Evolutionary conservation across 2,113 vertebrate species (phyloP).

Genomic region (Bos indicus): DNA sequence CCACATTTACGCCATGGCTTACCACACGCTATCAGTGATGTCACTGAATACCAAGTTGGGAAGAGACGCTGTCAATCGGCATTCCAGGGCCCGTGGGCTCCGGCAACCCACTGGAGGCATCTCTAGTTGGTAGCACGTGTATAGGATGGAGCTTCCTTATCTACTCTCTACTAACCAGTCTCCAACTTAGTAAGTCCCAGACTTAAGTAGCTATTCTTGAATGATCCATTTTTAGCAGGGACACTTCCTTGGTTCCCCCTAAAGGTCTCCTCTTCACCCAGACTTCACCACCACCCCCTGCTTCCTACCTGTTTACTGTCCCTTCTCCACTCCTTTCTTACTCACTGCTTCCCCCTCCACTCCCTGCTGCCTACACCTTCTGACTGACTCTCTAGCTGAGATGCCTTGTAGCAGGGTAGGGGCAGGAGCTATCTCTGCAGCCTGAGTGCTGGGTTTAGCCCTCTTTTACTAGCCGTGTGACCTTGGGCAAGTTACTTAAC

Average conservation of each 20-base stretch:
- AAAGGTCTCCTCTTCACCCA: background rate
- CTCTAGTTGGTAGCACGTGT: background rate
- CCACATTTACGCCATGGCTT: background rate
- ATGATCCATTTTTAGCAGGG: background rate
- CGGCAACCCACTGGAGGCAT: background rate
- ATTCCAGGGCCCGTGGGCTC: background rate
- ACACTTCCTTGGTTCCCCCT: background rate
- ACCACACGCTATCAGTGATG: rapidly evolving
- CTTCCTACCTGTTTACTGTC: background rate
- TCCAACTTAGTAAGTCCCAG: background rate
- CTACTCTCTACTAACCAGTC: background rate
- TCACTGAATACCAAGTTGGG: background rate
- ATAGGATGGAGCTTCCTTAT: background rate
- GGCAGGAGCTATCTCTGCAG: background rate
- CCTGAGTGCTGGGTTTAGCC: background rate
- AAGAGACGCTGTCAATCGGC: background rate
- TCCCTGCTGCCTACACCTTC: background rate
- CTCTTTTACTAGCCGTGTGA: background rate
- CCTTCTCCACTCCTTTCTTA: background rate
- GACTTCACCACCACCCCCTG: rapidly evolving
- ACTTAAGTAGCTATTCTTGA: background rate
- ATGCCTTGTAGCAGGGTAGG: background rate
- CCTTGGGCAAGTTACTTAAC: background rate
- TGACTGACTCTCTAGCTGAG: no score
- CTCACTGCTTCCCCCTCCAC: background rate